Evolutionary conservation across 2,113 vertebrate genomes (phyloP).

Genomic region (Agapornis roseicollis): DNA sequence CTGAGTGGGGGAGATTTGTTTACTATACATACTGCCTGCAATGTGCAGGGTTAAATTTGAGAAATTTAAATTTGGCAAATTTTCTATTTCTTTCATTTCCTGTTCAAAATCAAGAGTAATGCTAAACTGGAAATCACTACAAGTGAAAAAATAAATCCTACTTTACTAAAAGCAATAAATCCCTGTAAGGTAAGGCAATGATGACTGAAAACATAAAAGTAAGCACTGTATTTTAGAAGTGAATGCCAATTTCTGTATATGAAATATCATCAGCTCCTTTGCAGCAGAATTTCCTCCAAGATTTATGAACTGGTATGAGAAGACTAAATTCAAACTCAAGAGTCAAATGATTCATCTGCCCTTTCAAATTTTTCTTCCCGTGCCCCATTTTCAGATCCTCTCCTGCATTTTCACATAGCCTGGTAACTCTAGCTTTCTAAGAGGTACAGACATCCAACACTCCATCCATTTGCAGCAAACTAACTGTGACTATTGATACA

Average conservation of each 20-base stretch:
- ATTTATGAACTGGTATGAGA: background rate
- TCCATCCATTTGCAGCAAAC: background rate
- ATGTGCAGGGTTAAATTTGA: background rate
- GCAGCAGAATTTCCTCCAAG: background rate
- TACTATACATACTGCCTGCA: background rate
- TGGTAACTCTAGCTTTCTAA: background rate
- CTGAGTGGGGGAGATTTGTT: background rate
- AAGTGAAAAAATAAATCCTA: background rate
- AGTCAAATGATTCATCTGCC: background rate
- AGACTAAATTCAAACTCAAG: background rate
- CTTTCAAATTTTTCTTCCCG: background rate
- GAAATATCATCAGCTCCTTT: background rate
- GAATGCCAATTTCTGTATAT: background rate
- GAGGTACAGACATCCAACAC: background rate
- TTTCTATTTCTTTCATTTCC: conserved; percentile 8
- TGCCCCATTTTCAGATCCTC: background rate
- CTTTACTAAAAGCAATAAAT: background rate
- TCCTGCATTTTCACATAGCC: background rate
- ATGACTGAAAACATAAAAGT: background rate
- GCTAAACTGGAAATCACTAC: background rate
- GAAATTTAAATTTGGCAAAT: conserved; percentile 9
- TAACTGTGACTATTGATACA: background rate
- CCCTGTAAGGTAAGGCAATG: background rate
- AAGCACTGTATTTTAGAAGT: background rate
- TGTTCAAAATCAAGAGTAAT: background rate